Evolutionary conservation across 2,797 vertebrate genomes (phyloP).

Genomic region (Syngnathus acus): DNA sequence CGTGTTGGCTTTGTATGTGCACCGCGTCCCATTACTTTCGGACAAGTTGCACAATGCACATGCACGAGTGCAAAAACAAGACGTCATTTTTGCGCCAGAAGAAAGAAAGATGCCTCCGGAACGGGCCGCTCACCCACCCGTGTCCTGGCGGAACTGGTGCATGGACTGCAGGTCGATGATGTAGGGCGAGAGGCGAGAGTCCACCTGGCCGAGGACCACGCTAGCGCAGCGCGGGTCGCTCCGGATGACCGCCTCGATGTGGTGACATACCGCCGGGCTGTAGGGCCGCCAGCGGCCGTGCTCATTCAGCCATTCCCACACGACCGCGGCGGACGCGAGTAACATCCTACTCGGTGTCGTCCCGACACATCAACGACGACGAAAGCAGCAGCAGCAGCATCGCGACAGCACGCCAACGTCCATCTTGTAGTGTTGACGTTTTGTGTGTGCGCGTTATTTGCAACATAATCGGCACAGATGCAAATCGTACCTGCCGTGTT

Average conservation of each 20-base stretch:
- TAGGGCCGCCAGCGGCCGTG: slow-evolving; percentile 95
- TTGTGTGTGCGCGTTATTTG: neutral
- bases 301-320: slow-evolving; percentile 98
- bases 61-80: neutral
- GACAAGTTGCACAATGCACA: neutral
- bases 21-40: neutral
- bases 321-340: slow-evolving; percentile 88
- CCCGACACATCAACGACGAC: neutral
- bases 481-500: slow-evolving; percentile 65
- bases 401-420: neutral
- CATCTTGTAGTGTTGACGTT: slow-evolving; percentile 1
- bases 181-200: slow-evolving; percentile 85
- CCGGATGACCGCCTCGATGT: slow-evolving; percentile 92
- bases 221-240: slow-evolving; percentile 85
- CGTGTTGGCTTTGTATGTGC: neutral
- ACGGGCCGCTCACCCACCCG: slow-evolving; percentile 60
- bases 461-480: slow-evolving; percentile 18
- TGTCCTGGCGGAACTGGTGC: slow-evolving; percentile 92
- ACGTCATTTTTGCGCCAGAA: neutral
- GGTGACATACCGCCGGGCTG: slow-evolving; percentile 92
- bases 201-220: slow-evolving; percentile 89
- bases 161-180: slow-evolving; percentile 92
- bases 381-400: neutral
- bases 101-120: neutral
- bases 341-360: slow-evolving; percentile 77